Evolutionary conservation across 2,888 invertebrate species (phyloP), one percentile per base, ranked within the genome.

Genomic region (Athalia rosae): DNA sequence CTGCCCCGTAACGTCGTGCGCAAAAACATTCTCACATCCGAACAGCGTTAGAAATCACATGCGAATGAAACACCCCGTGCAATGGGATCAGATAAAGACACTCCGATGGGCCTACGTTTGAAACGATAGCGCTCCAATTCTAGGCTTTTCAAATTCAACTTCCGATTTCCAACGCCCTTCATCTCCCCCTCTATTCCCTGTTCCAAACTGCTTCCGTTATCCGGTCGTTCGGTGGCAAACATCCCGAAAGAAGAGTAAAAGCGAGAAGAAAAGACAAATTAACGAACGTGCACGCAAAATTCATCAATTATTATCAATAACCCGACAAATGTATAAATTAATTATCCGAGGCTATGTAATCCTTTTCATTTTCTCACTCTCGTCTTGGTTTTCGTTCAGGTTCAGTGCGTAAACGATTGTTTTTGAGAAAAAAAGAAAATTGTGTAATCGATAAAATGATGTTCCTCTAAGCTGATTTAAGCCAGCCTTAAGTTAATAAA

Each of bases 1-100:
- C 81, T 96, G 96, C 91, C 96, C 96, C 59, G 96, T 96, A 77
- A 91, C 93, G 78, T 91, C 93, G 82, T 96, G 96, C 90, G 94
- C 94, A 76, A 93, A 95, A 81, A 92, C 92, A 83, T 96, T 96
- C 90, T 93, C 95, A 80, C 96, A 96, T 90, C 96, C 96, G 80
- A 96, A 96, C 91, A 96, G 96, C 78, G 96, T 96, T 83, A 93
- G 96, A 85, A 96, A 96, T 91, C 96, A 96, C 91, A 96, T 96
- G 96, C 92, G 96, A 84, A 93, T 95, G 87, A 96, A 96, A 90
- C 96, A 96, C 90, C 93, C 94, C 67, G 91, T 93, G 83, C 95
- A 95, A 88, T 96, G 96, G 96, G 94, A 95, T 87, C 93, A 93
- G 89, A 96, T 96, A 94, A 96, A 96, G 91, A 94, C 95, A 77